A percentile compares a stretch with the other conserved stretches of the same genome.
phyloP scores from a whole-genome alignment of 2,113 vertebrate species.

The Aegithalos caudatus region DNA sequence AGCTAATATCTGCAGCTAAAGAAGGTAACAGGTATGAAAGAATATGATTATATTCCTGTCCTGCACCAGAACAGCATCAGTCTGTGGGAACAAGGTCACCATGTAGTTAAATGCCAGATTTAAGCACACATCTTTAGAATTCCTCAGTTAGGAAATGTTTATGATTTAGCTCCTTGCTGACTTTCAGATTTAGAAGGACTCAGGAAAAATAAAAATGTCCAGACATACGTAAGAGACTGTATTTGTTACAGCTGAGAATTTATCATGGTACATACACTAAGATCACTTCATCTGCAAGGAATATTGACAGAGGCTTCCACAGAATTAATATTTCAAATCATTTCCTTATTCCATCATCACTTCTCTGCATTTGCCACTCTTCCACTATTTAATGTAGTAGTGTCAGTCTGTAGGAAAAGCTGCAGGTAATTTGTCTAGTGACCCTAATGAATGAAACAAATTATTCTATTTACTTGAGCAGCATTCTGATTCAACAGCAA shows the following conservation, averaged over 20 bases:
- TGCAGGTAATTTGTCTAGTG: not conserved
- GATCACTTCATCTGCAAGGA: not conserved
- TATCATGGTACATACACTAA: not conserved
- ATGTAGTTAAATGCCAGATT: not conserved
- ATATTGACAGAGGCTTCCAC: not conserved
- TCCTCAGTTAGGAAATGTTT: not conserved
- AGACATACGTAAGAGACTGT: not conserved
- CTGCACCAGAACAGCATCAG: fast-evolving
- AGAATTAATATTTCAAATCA: not conserved
- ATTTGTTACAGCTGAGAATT: not conserved
- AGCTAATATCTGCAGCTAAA: too few species aligned
- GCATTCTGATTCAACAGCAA: not conserved
- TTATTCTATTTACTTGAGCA: not conserved
- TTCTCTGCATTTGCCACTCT: not conserved
- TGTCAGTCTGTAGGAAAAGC: not conserved
- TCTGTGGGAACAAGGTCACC: not conserved
- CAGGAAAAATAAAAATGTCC: not conserved
- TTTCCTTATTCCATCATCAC: not conserved
- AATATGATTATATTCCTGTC: not conserved
- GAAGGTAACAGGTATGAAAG: too few species aligned
- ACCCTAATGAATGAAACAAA: not conserved
- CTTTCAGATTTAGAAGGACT: not conserved
- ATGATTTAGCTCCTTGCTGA: not conserved
- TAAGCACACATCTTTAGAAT: not conserved
- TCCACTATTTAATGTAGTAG: not conserved